Evolutionary conservation across 2,113 vertebrate species (phyloP), one percentile per base, ranked within the genome.

Genomic region (Planiliza haematocheilus): DNA sequence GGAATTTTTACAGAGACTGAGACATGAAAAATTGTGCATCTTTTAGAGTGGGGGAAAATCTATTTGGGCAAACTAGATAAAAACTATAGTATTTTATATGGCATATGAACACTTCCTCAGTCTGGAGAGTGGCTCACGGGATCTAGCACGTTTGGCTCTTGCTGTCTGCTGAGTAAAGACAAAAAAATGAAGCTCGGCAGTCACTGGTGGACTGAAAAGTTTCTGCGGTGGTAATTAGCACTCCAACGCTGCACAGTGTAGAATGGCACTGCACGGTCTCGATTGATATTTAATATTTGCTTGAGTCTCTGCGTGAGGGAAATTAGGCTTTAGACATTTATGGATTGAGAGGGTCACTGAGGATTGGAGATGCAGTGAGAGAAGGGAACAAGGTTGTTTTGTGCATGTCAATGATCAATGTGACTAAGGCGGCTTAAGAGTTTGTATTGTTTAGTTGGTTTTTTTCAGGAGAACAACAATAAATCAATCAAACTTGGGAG

Each of bases 401-500:
- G 43, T 83, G 58, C 75, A 60, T 61, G 57, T 57, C 67, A 51
- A 61, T 63, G 63, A 87, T 89, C 90, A 82, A 86, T 87, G 70
- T 63, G 70, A 86, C 77, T 75, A 72, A 59, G 65, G 38, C 64
- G 60, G 57, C 67, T 85, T 70, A 68, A 45, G 65, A 78, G 68
- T 72, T 76, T 81, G n/a, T 79, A 5, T 30, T 30, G 2, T 30
- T 30, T 30, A 3, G 2, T 30, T 30, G 2, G 24, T 74, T 65
- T 61, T 81, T 83, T 83, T 63, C 79, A 77, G 21, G 57, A 56
- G 53, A 68, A 72, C 67, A 81, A 63, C 62, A 70, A 78, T 81
- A 42, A 87, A 90, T 91, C 85, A 85, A 89, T 91, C 85, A 86
- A 82, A 78, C 55, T 67, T 55, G 21, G 57, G 67, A 74, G 68